Evolutionary conservation across 2,797 vertebrate species (phyloP), one percentile per base, ranked within the genome.

Genomic region (Amniataba percoides): DNA sequence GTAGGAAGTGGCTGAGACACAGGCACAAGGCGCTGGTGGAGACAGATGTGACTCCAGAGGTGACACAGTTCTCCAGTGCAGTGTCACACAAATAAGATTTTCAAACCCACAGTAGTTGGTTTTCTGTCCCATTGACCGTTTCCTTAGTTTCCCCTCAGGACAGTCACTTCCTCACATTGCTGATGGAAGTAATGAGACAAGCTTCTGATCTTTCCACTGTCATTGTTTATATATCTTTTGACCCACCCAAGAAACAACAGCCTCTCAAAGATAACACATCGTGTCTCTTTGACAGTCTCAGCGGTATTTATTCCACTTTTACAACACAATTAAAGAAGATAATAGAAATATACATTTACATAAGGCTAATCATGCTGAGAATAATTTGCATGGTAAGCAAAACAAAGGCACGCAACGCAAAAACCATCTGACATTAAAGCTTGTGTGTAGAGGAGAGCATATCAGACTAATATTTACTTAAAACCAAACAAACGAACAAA

Each of bases 131-230:
- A 34, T 53, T 0, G 2, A 15, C 49, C 55, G 69, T 70, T 86
- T 83, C 81, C 72, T 77, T 16, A 2, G 0, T 79, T 46, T 39
- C 63, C 80, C 15, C 31, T 3, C 3, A 73, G 68, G 80, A 76
- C 21, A 15, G 39, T 34, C 1, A 27, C 52, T 82, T 82, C 78
- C 79, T 77, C 8, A 1, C 55, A 21, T 48, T 13, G 42, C 19
- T 62, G 57, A 57, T 64, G 66, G 48, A 80, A 42, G 43, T 48
- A 59, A 73, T 2, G 58, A 82, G 49, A 55, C 25, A 19, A 34
- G 19, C 34, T 0, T 83, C 9, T 72, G 65, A 66, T 74, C 62
- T 34, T 42, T 56, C 48, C 13, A 34, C 7, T 1, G 2, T 21
- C 14, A 7, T 51, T 27, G 36, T 61, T 80, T 42, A 2, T 69